Evolutionary conservation across 2,113 vertebrate species (phyloP).

Genomic region (Pangasianodon gigas): DNA sequence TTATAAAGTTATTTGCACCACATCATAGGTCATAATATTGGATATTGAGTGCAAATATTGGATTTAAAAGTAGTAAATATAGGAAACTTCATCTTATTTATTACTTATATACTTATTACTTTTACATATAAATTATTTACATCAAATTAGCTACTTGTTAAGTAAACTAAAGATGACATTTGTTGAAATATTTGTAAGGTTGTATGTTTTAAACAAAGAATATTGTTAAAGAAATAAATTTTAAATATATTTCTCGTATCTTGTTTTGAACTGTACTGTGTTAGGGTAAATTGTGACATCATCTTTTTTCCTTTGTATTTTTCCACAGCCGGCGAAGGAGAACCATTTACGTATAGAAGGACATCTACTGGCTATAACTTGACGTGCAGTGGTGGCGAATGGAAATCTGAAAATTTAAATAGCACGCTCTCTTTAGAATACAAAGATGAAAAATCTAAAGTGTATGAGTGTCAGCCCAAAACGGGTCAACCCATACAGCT

Average conservation of each 20-base stretch:
- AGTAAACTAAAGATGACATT: not conserved
- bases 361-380: accelerated
- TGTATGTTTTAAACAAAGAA: not conserved
- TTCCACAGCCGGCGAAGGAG: not conserved
- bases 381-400: not conserved
- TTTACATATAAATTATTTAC: not conserved
- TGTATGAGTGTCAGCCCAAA: constrained; percentile 41
- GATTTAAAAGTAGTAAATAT: not conserved
- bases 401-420: not conserved
- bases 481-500: too few species aligned
- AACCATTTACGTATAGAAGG: accelerated
- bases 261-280: not conserved
- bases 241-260: not conserved
- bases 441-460: not conserved
- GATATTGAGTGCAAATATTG: not conserved
- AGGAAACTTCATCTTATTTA: not conserved
- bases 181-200: not conserved
- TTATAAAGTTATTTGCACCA: not conserved
- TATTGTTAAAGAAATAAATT: not conserved
- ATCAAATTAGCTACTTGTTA: not conserved
- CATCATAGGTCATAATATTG: not conserved
- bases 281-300: not conserved
- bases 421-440: not conserved
- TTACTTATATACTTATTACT: not conserved
- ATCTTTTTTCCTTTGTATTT: not conserved